Conservation (phyloP, 2,113 vertebrate species). For the Geococcyx californianus region DNA sequence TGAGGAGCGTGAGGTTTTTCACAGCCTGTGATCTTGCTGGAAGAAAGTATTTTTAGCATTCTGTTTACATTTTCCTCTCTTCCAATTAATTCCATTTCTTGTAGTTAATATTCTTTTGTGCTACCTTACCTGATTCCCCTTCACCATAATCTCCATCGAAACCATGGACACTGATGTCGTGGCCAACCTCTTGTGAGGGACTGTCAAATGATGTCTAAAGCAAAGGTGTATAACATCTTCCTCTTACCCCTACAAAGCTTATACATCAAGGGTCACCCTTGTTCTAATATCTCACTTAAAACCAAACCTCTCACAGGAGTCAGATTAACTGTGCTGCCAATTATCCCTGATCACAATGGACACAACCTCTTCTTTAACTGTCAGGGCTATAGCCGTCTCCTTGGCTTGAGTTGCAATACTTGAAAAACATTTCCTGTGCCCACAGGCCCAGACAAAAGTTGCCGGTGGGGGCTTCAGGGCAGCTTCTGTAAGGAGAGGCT, state of each 20-base stretch:
- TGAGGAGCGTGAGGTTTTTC: neutral
- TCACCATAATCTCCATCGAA: neutral
- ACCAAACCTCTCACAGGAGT: neutral
- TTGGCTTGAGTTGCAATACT: neutral
- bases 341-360: neutral
- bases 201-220: neutral
- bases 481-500: neutral
- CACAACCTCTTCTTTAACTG: neutral
- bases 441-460: neutral
- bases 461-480: neutral
- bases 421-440: neutral
- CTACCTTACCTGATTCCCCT: neutral
- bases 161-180: fast-evolving
- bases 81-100: neutral
- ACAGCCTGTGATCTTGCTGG: neutral
- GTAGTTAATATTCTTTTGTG: neutral
- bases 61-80: neutral
- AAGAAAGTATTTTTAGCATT: neutral
- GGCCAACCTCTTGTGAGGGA: neutral
- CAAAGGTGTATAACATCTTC: no score
- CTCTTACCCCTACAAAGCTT: neutral
- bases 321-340: neutral
- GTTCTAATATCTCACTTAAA: neutral
- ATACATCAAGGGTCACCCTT: neutral
- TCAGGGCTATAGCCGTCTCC: neutral